Base-by-base conservation (phyloP, 2,888 invertebrate species). In the Calephelis perditalis region DNA sequence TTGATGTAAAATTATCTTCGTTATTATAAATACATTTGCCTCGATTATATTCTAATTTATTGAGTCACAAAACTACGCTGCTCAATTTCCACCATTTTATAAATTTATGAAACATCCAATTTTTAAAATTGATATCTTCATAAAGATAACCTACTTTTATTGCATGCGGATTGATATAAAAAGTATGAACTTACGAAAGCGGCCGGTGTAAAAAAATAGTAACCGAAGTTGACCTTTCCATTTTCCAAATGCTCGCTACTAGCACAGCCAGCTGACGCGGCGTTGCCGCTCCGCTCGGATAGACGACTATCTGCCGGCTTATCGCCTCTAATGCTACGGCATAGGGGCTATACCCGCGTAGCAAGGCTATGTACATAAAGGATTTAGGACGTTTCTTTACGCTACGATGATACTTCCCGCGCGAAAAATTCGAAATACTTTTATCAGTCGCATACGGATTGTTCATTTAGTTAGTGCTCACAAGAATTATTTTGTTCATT, bases 341-440 rank as follows among this genome's bases (percentile, higher is more conserved):
- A 62, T 80, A 79, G 71, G 70, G 73, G 63, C 71, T 57, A 81
- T 64, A 77, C 71, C 84, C 71, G 79, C 74, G 62, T 73, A 74
- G 66, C 79, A 73, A 63, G 57, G 62, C 64, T 67, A 74, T 79
- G 84, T 89, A 87, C 78, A 87, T 88, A 88, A 85, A 73, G 82
- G 76, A 81, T 75, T 83, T 91, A 82, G 74, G 83, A 78, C 84
- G 78, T 88, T 89, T 74, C 69, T 72, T 69, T 74, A 77, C 77
- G 77, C 73, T 75, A 76, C 74, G 76, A 75, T 73, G 77, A 75
- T 76, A 78, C 83, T 86, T 89, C 82, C 85, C 88, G 88, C 90
- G 89, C 90, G 90, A 90, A 90, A 89, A 90, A 87, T 91, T 88
- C 83, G 87, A 88, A 88, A 82, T 82, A 79, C 75, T 82, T 84